phyloP scores from a whole-genome alignment of 2,113 vertebrate species.

The Kryptolebias marmoratus region DNA sequence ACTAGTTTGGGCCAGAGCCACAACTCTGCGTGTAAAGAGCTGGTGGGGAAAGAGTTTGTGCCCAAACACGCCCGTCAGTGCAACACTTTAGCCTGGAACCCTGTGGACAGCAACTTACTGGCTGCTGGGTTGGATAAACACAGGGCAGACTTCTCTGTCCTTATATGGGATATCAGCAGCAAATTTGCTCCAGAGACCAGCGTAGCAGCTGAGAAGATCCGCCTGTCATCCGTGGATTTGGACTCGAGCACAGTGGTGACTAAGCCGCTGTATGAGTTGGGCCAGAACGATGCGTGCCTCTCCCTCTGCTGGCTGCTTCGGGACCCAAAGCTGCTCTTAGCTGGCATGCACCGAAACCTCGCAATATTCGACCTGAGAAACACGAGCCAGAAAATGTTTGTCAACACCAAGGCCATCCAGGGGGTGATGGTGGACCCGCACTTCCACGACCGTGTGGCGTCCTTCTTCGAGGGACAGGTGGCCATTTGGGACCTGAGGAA shows the following conservation, averaged over 20 bases:
- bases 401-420: constrained; percentile 98
- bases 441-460: constrained; percentile 94
- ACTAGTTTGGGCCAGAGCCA: constrained; percentile 96
- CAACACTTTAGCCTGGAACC: constrained; percentile 97
- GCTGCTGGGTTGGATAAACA: constrained; percentile 97
- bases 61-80: constrained; percentile 97
- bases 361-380: constrained; percentile 97
- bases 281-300: constrained; percentile 96
- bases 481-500: constrained; percentile 98
- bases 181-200: constrained; percentile 89
- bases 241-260: constrained; percentile 91
- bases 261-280: constrained; percentile 93
- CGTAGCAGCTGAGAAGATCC: constrained; percentile 88
- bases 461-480: constrained; percentile 98
- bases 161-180: constrained; percentile 98
- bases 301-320: constrained; percentile 98
- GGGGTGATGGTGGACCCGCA: constrained; percentile 96
- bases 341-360: constrained; percentile 97
- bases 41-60: constrained; percentile 97
- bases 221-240: constrained; percentile 86
- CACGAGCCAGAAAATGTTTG: constrained; percentile 98
- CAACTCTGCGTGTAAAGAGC: constrained; percentile 93
- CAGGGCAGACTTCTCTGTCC: constrained; percentile 94
- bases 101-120: constrained; percentile 92
- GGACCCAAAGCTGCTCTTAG: constrained; percentile 94